Percentiles rank a stretch among this genome's conserved stretches.
These are phyloP conservation scores for Dicranocentrus wangi DNA, from an alignment of 2,888 invertebrate genomes.

Conservation along the genomic window DNA sequence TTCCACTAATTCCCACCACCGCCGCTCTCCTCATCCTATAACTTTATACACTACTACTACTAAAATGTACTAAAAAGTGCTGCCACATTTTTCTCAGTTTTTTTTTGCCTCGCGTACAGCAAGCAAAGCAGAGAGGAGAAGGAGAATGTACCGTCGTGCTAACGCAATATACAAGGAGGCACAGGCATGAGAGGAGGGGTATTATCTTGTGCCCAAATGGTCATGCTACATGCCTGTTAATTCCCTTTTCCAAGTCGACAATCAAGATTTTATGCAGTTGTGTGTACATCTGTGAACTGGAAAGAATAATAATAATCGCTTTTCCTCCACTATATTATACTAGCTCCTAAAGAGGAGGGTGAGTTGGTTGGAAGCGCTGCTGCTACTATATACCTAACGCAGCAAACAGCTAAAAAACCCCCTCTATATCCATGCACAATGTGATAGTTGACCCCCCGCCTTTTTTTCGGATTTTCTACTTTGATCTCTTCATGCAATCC, in stretches of 20 bases:
- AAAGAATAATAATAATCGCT: slow-evolving; percentile 47
- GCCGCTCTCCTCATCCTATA: slow-evolving; percentile 4
- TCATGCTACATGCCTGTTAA: slow-evolving; percentile 17
- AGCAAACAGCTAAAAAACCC: slow-evolving; percentile 31
- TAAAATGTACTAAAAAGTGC: background rate
- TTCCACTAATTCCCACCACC: slow-evolving; percentile 58
- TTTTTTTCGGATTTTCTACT: slow-evolving; percentile 58
- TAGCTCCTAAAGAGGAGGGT: too few species aligned
- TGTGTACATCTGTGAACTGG: slow-evolving; percentile 22
- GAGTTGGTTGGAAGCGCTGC: too few species aligned
- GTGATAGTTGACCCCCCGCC: slow-evolving; percentile 30
- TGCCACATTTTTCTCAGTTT: too few species aligned
- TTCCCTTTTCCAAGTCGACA: slow-evolving; percentile 16
- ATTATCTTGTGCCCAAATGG: slow-evolving; percentile 7
- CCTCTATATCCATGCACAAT: slow-evolving; percentile 16
- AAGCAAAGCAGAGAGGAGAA: too few species aligned
- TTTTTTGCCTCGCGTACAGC: too few species aligned
- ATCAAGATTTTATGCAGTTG: slow-evolving; percentile 10
- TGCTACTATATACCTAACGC: too few species aligned
- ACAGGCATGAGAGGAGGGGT: too few species aligned
- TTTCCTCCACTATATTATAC: background rate
- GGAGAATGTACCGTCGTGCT: too few species aligned
- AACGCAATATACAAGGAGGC: too few species aligned
- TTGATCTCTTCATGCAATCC: slow-evolving; percentile 57
- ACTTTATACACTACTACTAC: slow-evolving; percentile 7